phyloP scores from a whole-genome alignment of 1,140 invertebrate genomes.

The Sarcophaga peregrina region DNA sequence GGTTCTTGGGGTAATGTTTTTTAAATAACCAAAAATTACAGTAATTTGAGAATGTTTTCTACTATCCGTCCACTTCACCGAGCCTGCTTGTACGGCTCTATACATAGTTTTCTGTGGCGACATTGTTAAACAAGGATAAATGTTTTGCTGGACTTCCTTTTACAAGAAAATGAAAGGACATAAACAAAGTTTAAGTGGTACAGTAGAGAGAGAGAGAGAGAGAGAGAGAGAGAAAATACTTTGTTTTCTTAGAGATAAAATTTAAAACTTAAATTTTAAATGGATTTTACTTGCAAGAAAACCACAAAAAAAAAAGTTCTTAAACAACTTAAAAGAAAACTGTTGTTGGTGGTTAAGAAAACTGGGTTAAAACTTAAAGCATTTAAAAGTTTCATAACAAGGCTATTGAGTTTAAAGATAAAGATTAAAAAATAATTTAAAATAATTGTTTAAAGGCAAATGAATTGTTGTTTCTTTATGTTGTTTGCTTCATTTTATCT shows the following conservation, averaged over 20 bases:
- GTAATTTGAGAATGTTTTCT: slow-evolving; percentile 9
- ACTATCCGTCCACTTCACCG: background rate
- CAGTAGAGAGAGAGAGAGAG: too few relatives aligned
- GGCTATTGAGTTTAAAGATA: background rate
- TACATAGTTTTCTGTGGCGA: background rate
- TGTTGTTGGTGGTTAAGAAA: background rate
- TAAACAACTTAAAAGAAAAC: background rate
- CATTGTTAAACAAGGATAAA: background rate
- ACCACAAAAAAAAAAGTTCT: background rate
- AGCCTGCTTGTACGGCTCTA: too few relatives aligned
- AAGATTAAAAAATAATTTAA: background rate
- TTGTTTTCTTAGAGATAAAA: background rate
- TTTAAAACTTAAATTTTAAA: slow-evolving; percentile 15
- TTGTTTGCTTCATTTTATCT: slow-evolving; percentile 13
- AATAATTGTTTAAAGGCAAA: background rate
- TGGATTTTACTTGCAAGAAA: background rate
- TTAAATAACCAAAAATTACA: slow-evolving; percentile 32
- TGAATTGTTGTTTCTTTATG: too few relatives aligned
- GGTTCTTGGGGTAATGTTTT: slow-evolving; percentile 31
- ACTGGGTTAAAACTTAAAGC: slow-evolving; percentile 4
- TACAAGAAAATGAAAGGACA: background rate
- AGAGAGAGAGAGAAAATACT: background rate
- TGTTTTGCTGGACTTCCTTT: background rate
- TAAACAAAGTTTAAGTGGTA: too few relatives aligned
- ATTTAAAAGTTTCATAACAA: background rate